These are phyloP conservation scores for Aphaenogaster ashmeadi DNA, from an alignment of 1,140 invertebrate genomes.

Conservation along the genomic window DNA sequence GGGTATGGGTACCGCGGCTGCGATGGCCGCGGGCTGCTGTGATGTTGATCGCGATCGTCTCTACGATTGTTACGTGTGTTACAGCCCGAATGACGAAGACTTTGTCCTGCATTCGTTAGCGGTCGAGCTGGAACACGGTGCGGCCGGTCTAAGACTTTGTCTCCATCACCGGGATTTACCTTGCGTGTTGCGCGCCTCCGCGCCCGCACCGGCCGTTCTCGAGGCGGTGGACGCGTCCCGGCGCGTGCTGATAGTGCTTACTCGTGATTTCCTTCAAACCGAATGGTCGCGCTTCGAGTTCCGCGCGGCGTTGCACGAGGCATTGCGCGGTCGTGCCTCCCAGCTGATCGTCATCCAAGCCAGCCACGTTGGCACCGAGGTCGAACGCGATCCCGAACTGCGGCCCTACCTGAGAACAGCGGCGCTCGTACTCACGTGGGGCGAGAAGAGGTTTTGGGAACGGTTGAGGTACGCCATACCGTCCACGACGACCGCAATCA, in stretches of 20 bases:
- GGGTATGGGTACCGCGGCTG: constrained; percentile 67
- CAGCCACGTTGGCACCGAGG: constrained; percentile 92
- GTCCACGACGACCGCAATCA: constrained; percentile 75
- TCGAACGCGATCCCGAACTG: constrained; percentile 95
- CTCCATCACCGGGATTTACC: constrained; percentile 95
- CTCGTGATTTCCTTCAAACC: constrained; percentile 94
- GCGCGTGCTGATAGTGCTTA: constrained; percentile 93
- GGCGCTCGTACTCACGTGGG: constrained; percentile 93
- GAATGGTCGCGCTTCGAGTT: constrained; percentile 96
- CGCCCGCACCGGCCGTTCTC: constrained; percentile 92
- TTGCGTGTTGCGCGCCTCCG: constrained; percentile 89
- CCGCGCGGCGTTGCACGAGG: constrained; percentile 94
- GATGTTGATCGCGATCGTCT: constrained; percentile 93
- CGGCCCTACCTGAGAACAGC: constrained; percentile 95
- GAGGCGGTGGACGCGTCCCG: constrained; percentile 95
- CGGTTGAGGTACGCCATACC: constrained; percentile 96
- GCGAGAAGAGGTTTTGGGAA: constrained; percentile 97
- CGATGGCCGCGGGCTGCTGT: constrained; percentile 78
- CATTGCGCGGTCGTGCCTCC: constrained; percentile 93
- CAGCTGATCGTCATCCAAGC: constrained; percentile 96
- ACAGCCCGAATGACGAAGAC: constrained; percentile 97
- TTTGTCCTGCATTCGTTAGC: constrained; percentile 95
- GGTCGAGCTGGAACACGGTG: constrained; percentile 93
- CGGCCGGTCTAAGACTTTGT: constrained; percentile 92
- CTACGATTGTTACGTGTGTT: constrained; percentile 97